Base-by-base conservation (phyloP, 1,140 invertebrate genomes). In the Asobara japonica region DNA sequence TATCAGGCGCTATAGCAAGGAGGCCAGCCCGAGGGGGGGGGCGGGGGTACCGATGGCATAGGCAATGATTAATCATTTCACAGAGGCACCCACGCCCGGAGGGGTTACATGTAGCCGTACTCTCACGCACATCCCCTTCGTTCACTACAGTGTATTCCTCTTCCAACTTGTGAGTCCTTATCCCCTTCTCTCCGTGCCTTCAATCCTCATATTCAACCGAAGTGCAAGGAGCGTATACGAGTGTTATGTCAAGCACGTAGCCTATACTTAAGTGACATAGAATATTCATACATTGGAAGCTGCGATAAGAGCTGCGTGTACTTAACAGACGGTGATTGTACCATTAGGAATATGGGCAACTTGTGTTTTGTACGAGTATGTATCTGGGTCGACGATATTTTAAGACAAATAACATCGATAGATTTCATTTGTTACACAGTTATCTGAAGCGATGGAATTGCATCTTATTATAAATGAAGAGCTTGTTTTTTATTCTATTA, bases 1-100 rank as follows among this genome's bases (percentile, higher is more conserved):
- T 74, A 71, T 74, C 72, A 71, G 67, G 72, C 65, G 67, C 62
- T 16, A 18, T 3, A 11, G 20, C 1, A 56, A 56, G 51, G 51
- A 56, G n/a, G n/a, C 13, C 18, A 56, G 51, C 11, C 45, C 10
- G 51, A 56, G 13, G 51, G 51, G 51, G 25, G 27, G 30, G 7
- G n/a, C 77, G 71, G 67, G 51, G 25, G 27, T 62, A 16, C 29
- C 77, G 71, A 69, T 77, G 41, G 75, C 79, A 83, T 84, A 77
- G 79, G 76, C 77, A 80, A 83, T 83, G 81, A 86, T 86, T 86
- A 86, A 86, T 86, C 82, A 84, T 81, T 81, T 78, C 65, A 67
- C 72, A 75, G 73, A 69, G 38, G 76, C 65, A 70, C 48, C 70
- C 65, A 72, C 69, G 66, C 60, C 30, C 61, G 33, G n/a, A 13